Evolutionary conservation across 2,888 invertebrate genomes (phyloP), one percentile per base, ranked within the genome.

Genomic region (Meloe dianella): DNA sequence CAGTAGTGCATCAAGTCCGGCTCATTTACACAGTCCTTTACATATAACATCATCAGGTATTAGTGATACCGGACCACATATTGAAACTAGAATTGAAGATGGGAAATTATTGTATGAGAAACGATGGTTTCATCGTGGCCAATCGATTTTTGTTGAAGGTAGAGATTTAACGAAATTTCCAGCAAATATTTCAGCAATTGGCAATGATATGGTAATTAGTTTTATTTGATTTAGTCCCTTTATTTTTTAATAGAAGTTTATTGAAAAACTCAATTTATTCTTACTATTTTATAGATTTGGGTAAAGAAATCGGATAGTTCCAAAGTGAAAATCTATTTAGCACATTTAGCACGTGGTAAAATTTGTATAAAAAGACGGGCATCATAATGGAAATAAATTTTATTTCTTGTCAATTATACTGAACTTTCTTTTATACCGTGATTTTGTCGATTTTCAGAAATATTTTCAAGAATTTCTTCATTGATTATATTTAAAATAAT

Each of bases 91-190:
- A 70, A 95, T 97, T 73, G 97, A 97, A 85, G 97, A 97, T 85
- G 97, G 97, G 62, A 96, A 97, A 85, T 85, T 98, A 68, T 86
- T 95, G 78, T 97, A 95, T 85, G 97, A 97, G 85, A 89, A 96
- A 72, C 89, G 95, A 80, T 97, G 97, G 97, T 97, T 93, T 85
- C 96, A 97, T 80, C 88, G 97, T 70, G 97, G 97, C 0, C 97
- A 97, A 85, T 92, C 94, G 71, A 93, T 97, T 38, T 95, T 92
- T 83, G 81, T 78, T 51, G 78, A 79, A 73, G 78, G 96, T 20
- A 90, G 93, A 72, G 97, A 97, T 74, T 85, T 92, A 79, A 88
- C 92, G 5, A 90, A 94, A 80, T 95, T 95, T 81, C 90, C 94
- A 57, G 97, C 93, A 1, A 92, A 95, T 74, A 96, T 97, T 80